Conservation (phyloP, 2,797 vertebrate genomes). For the Tauraco hartlaubi region DNA sequence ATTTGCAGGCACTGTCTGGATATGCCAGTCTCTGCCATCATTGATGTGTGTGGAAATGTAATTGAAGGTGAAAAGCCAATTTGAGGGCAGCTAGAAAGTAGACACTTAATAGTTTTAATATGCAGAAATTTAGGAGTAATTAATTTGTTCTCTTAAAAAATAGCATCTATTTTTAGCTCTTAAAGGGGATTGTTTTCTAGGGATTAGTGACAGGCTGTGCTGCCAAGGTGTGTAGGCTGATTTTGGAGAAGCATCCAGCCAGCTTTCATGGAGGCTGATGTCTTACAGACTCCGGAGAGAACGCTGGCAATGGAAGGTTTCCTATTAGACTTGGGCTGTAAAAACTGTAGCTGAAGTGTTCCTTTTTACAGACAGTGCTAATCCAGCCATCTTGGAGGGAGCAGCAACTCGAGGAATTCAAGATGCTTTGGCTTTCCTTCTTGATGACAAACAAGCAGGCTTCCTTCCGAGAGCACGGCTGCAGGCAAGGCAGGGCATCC, state of each 20-base stretch:
- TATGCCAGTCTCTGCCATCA: neutral
- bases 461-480: neutral
- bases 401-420: neutral
- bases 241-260: slow-evolving; percentile 18
- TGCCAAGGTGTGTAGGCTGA: slow-evolving; percentile 56
- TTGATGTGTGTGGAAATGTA: neutral
- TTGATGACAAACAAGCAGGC: neutral
- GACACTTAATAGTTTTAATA: neutral
- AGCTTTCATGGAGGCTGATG: neutral
- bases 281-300: neutral
- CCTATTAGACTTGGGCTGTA: neutral
- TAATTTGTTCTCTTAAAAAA: neutral
- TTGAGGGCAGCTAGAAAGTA: neutral
- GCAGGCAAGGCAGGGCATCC: neutral
- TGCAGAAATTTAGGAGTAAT: neutral
- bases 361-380: neutral
- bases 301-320: neutral
- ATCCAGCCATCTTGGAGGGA: neutral
- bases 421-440: neutral
- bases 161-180: neutral
- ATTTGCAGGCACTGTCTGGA: neutral
- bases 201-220: neutral
- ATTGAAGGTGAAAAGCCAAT: neutral
- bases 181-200: slow-evolving; percentile 7
- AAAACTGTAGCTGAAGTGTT: neutral